Evolutionary conservation across 1,140 invertebrate genomes (phyloP).

Genomic region (Marisa cornuarietis): DNA sequence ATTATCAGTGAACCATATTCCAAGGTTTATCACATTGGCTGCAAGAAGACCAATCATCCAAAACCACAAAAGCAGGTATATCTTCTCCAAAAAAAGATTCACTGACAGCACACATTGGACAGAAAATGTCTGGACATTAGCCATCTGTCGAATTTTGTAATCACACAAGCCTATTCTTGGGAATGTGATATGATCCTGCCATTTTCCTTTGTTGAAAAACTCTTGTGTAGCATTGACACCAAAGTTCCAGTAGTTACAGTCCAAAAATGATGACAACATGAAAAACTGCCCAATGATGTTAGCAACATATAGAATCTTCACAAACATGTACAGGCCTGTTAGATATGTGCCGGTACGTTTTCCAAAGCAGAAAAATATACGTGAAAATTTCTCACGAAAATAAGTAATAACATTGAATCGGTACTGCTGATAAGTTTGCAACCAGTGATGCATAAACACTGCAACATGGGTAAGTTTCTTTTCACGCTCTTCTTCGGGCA

Average conservation of each 20-base stretch:
- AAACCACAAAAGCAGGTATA: constrained; percentile 70
- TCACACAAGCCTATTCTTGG: constrained; percentile 70
- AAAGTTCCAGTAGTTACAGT: constrained; percentile 57
- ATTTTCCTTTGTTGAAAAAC: constrained; percentile 60
- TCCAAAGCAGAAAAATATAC: constrained; percentile 58
- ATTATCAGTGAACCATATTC: constrained; percentile 43
- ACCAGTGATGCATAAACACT: constrained; percentile 45
- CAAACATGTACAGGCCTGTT: constrained; percentile 65
- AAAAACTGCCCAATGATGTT: constrained; percentile 62
- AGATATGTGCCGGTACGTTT: constrained; percentile 68
- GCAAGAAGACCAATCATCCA: constrained; percentile 67
- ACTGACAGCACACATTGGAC: constrained; percentile 69
- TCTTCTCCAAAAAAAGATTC: constrained; percentile 70
- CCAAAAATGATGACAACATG: constrained; percentile 58
- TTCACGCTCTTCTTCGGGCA: constrained; percentile 43
- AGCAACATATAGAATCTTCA: constrained; percentile 52
- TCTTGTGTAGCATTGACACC: constrained; percentile 66
- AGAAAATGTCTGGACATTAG: constrained; percentile 55
- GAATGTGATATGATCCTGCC: constrained; percentile 64
- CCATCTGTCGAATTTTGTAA: constrained; percentile 68
- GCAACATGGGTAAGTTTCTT: constrained; percentile 51
- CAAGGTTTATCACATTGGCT: constrained; percentile 50
- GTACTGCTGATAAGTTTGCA: constrained; percentile 48
- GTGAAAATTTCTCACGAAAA: constrained; percentile 45
- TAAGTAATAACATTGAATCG: constrained; percentile 45